Evolutionary conservation across 2,888 invertebrate genomes (phyloP), one percentile per base, ranked within the genome.

Genomic region (Nemotelus nigrinus): DNA sequence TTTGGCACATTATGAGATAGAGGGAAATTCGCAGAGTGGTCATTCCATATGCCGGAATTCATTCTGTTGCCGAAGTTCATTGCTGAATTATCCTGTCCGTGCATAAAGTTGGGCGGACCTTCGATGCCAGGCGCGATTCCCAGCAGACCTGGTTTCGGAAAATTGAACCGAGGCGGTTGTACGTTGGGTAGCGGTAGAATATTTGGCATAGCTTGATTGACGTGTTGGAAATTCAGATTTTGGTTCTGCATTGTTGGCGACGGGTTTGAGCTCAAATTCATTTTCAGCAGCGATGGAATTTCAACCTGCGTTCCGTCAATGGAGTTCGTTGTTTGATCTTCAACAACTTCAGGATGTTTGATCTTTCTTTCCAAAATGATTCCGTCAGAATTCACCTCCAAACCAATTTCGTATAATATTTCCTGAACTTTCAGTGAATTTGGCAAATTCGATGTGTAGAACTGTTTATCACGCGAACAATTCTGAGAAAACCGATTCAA

Each of bases 401-500:
- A 63, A 4, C 60, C 74, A n/a, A 74, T 60, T 48, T 74, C 74
- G 2, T 10, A 48, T 3, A 74, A 63, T 39, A 74, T 60, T 8
- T 74, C 48, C 41, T 45, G 25, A 39, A 74, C 48, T 48, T 60
- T 6, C 0, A 2, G 1, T 1, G 41, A 25, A 60, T 74, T 60
- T 48, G 25, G n/a, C 25, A 74, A 3, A 3, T 60, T 10, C 2
- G 74, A 60, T 10, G 63, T 25, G 39, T 60, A 43, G 25, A 74
- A 74, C 10, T 47, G 39, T 50, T 48, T 60, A 48, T 74, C 63
- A 2, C 41, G 45, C 2, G 41, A 25, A 2, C 53, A 3, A n/a
- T 65, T 57, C 55, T 76, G 77, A 47, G 72, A 63, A 47, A 72
- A 80, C 39, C 48, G 25, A 50, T 53, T 78, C 44, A 80, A 48